A percentile compares a stretch with the other conserved stretches of the same genome.
These are phyloP conservation scores for Xenops minutus DNA, from an alignment of 2,797 vertebrate species.

Conservation along the genomic window DNA sequence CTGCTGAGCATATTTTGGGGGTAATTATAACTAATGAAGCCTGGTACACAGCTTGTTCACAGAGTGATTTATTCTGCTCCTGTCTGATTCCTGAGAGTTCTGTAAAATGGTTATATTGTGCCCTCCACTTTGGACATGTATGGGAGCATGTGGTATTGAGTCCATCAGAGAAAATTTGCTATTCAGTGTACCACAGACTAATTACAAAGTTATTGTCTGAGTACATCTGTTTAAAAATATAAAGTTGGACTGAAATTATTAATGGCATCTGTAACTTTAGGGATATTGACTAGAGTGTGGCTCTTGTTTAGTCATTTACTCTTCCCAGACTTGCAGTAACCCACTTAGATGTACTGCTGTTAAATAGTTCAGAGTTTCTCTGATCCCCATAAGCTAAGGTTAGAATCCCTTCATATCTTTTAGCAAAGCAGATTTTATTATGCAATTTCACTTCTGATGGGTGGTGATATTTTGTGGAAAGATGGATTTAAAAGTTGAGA, in stretches of 20 bases:
- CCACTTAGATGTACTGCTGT: not conserved
- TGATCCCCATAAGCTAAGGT: not conserved
- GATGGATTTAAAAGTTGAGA: not conserved
- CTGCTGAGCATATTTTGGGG: constrained; percentile 92
- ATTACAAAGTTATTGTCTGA: constrained; percentile 42
- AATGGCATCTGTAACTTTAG: constrained; percentile 15
- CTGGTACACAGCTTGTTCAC: constrained; percentile 86
- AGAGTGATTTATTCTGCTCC: constrained; percentile 83
- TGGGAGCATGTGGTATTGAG: constrained; percentile 44
- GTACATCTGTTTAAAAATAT: constrained; percentile 36
- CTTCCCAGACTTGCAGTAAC: not conserved
- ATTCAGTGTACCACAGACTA: constrained; percentile 34
- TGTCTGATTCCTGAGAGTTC: constrained; percentile 72
- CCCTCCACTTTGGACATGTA: constrained; percentile 34
- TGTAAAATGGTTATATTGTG: constrained; percentile 64
- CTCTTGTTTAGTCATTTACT: not conserved
- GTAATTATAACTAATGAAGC: constrained; percentile 98
- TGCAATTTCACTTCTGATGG: constrained; percentile 9
- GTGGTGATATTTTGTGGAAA: not conserved
- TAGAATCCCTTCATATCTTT: not conserved
- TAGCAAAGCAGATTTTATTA: constrained; percentile 29
- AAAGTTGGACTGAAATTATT: not conserved
- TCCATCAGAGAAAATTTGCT: constrained; percentile 47
- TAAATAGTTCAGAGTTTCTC: not conserved
- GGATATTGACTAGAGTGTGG: not conserved